Evolutionary conservation across 2,888 invertebrate species (phyloP).

Genomic region (Drosophila villosipedis): DNA sequence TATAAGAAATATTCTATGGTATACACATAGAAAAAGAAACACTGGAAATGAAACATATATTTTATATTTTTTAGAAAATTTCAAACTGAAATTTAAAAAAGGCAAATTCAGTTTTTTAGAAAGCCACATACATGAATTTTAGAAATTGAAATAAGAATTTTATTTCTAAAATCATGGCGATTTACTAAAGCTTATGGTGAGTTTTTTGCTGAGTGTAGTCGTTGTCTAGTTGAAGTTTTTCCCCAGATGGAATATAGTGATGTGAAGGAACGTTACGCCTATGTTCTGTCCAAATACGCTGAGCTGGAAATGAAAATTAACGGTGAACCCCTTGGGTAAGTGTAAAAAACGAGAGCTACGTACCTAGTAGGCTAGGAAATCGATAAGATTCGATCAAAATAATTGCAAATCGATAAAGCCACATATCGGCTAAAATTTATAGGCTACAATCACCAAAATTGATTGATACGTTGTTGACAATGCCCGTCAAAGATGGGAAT

Average conservation of each 20-base stretch:
- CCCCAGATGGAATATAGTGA: constrained; percentile 66
- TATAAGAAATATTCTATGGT: no score
- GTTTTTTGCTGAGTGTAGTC: not conserved
- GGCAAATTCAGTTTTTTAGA: not conserved
- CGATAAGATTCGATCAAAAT: not conserved
- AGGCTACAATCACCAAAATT: not conserved
- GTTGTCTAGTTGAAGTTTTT: not conserved
- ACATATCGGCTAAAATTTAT: not conserved
- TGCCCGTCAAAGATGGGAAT: not conserved
- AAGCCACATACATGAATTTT: not conserved
- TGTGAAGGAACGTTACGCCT: constrained; percentile 64
- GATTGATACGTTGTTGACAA: not conserved
- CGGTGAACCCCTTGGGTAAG: constrained; percentile 79
- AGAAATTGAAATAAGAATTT: not conserved
- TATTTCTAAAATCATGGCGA: not conserved
- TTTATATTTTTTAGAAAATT: not conserved
- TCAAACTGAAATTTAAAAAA: not conserved
- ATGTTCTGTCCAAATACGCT: constrained; percentile 78
- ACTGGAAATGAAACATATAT: no score
- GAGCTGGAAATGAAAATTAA: constrained; percentile 75
- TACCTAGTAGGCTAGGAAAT: no score
- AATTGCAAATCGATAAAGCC: not conserved
- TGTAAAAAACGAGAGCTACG: not conserved
- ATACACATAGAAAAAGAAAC: no score
- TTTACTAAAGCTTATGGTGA: not conserved